phyloP scores from a whole-genome alignment of 2,888 invertebrate genomes.

The Acrobasis suavella region DNA sequence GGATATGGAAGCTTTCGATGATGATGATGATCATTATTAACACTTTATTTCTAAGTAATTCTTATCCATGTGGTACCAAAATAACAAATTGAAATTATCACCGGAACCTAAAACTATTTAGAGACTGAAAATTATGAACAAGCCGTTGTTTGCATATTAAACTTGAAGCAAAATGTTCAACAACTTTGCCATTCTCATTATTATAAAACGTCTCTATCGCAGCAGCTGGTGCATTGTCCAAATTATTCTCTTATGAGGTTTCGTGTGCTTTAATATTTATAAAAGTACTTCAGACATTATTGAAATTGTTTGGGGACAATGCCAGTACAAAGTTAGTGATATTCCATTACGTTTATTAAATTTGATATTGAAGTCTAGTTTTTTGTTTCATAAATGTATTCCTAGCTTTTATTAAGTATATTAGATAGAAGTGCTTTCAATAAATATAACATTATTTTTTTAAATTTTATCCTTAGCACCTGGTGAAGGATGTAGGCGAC shows the following conservation, averaged over 20 bases:
- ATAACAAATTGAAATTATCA: not conserved
- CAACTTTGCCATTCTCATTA: constrained; percentile 2
- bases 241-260: constrained; percentile 3
- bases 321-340: not conserved
- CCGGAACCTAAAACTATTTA: not conserved
- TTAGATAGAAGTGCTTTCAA: too few relatives aligned
- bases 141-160: not conserved
- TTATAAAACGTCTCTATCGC: constrained; percentile 1
- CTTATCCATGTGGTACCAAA: too few relatives aligned
- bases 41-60: not conserved
- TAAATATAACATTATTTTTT: too few relatives aligned
- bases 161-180: not conserved
- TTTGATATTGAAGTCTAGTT: not conserved
- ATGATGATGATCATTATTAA: too few relatives aligned
- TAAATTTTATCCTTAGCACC: too few relatives aligned
- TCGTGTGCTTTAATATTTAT: not conserved
- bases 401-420: not conserved
- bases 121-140: not conserved
- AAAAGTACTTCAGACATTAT: not conserved
- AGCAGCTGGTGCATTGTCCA: not conserved
- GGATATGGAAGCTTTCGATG: too few relatives aligned
- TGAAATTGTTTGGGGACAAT: not conserved
- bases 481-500: too few relatives aligned
- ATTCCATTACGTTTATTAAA: not conserved
- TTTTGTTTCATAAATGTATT: not conserved